A percentile compares a stretch with the other conserved stretches of the same genome.
Evolutionary conservation across 2,888 invertebrate species (phyloP).

Genomic region (Drosophila phalerata): DNA sequence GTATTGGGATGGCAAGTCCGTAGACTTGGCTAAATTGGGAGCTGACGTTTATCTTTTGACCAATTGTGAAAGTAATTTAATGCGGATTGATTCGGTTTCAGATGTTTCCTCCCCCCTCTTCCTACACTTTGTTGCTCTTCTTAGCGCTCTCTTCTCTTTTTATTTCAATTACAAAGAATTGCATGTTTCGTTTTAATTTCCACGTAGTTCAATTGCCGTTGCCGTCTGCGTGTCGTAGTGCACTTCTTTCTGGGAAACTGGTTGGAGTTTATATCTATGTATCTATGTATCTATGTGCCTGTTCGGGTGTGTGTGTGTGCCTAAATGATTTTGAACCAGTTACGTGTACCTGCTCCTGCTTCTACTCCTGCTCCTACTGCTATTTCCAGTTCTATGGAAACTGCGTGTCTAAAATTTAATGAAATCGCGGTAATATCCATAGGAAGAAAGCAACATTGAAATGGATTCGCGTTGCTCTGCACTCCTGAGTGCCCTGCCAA

Average conservation of each 20-base stretch:
- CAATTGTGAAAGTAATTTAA: conserved; percentile 82
- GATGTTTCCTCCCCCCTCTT: too few species aligned
- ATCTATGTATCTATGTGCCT: conserved; percentile 9
- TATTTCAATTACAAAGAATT: conserved; percentile 79
- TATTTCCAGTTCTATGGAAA: conserved; percentile 64
- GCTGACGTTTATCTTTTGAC: conserved; percentile 72
- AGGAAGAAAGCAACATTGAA: conserved; percentile 53
- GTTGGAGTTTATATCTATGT: conserved; percentile 38
- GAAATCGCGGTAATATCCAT: conserved; percentile 64
- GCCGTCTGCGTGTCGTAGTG: conserved; percentile 65
- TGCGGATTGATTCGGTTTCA: conserved; percentile 59
- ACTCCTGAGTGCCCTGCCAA: conserved; percentile 27
- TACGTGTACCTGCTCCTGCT: conserved; percentile 53
- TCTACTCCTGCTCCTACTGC: conserved; percentile 24
- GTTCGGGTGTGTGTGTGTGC: conserved; percentile 27
- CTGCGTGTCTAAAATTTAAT: conserved; percentile 81
- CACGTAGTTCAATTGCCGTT: conserved; percentile 57
- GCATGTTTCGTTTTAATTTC: conserved; percentile 81
- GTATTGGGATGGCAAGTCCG: conserved; percentile 1
- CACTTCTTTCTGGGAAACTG: conserved; percentile 68
- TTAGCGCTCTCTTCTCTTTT: conserved; percentile 6
- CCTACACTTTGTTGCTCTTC: not conserved
- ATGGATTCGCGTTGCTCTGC: conserved; percentile 44
- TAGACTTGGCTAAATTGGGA: conserved; percentile 39
- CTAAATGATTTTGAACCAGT: conserved; percentile 79